Conservation (phyloP, 2,888 invertebrate species). For the Boloria selene region DNA sequence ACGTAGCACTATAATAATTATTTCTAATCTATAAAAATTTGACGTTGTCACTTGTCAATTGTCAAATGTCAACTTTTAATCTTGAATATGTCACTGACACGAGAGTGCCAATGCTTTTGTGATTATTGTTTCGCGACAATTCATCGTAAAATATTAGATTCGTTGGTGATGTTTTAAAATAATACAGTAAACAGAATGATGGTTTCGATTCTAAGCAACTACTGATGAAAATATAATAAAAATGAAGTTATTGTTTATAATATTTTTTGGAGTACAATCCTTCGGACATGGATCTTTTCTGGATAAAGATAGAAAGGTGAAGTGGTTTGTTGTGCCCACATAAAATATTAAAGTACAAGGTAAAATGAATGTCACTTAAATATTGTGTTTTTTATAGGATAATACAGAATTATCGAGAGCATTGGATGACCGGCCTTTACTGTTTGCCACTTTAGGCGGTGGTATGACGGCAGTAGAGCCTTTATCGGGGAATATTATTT, state of each 20-base stretch:
- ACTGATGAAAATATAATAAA: constrained; percentile 37
- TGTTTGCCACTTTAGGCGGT: constrained; percentile 97
- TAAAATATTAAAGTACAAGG: constrained; percentile 41
- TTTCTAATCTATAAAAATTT: background rate
- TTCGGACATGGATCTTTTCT: constrained; percentile 59
- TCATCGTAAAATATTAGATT: constrained; percentile 9
- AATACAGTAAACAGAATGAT: constrained; percentile 18
- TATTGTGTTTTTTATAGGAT: constrained; percentile 63
- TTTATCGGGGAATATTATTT: constrained; percentile 91
- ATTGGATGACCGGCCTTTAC: constrained; percentile 86
- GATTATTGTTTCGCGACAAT: constrained; percentile 23
- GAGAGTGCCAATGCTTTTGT: constrained; percentile 12
- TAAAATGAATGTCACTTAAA: constrained; percentile 37
- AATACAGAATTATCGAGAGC: constrained; percentile 86
- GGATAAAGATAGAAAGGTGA: constrained; percentile 67
- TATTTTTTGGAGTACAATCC: constrained; percentile 61
- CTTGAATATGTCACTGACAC: constrained; percentile 3
- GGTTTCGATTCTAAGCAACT: constrained; percentile 13
- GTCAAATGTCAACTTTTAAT: constrained; percentile 12
- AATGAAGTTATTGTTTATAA: constrained; percentile 60
- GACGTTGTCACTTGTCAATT: constrained; percentile 25
- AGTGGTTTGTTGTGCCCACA: constrained; percentile 46
- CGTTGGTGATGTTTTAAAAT: constrained; percentile 16
- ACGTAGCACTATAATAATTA: no score
- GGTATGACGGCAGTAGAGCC: constrained; percentile 95